phyloP scores from a whole-genome alignment of 92 coral and sea anemone genomes.

The Blastomussa wellsi region DNA sequence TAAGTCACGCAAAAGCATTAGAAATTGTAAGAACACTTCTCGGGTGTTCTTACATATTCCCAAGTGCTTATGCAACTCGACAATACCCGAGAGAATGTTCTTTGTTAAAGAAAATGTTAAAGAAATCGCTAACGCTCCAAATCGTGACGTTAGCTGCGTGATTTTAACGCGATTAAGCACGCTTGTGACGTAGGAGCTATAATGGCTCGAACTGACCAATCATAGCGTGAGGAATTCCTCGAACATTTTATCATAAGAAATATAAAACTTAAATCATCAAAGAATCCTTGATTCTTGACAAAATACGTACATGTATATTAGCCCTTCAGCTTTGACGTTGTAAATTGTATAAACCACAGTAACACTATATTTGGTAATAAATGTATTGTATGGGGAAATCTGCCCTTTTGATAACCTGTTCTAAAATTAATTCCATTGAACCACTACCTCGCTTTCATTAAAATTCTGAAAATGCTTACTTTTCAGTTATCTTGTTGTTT shows the following conservation, averaged over 20 bases:
- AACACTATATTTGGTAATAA: neutral
- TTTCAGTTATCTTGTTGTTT: neutral
- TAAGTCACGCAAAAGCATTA: too few species aligned
- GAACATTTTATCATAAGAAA: neutral
- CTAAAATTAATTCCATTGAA: neutral
- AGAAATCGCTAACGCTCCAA: too few species aligned
- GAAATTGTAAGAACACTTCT: too few species aligned
- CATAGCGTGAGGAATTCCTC: too few species aligned
- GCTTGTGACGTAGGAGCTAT: too few species aligned
- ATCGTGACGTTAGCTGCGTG: too few species aligned
- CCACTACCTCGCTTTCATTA: neutral
- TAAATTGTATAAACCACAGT: neutral
- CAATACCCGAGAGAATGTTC: too few species aligned
- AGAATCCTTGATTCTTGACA: neutral
- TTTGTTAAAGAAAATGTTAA: too few species aligned
- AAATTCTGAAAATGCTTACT: neutral
- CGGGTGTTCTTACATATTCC: too few species aligned
- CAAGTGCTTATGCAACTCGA: too few species aligned
- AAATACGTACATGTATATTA: neutral
- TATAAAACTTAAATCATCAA: neutral
- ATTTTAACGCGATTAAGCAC: too few species aligned
- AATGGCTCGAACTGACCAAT: too few species aligned
- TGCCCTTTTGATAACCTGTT: neutral
- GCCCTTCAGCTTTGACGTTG: neutral
- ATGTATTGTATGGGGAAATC: neutral